phyloP scores from a whole-genome alignment of 2,888 invertebrate species.

The Dicranocentrus wangi region DNA sequence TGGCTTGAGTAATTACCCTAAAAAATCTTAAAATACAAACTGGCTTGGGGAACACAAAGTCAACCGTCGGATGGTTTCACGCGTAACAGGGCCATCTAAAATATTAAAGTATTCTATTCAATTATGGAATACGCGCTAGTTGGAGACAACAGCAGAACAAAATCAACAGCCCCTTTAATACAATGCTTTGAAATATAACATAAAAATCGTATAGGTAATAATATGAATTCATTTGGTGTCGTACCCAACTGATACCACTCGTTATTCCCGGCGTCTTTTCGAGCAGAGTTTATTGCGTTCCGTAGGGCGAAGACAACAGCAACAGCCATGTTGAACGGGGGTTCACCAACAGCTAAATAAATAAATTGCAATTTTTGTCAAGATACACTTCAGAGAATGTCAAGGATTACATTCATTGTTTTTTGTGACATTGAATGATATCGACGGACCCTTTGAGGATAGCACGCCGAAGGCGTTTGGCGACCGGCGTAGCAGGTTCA shows the following conservation, averaged over 20 bases:
- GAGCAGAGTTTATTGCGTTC: conserved; percentile 81
- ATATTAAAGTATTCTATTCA: no score
- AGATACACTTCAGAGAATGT: conserved; percentile 75
- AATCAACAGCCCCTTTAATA: no score
- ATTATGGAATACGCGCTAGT: not conserved
- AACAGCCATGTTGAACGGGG: not conserved
- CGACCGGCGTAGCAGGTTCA: conserved; percentile 81
- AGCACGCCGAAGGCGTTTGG: conserved; percentile 81
- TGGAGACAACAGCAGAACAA: not conserved
- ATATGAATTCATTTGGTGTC: conserved; percentile 67
- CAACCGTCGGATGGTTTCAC: conserved; percentile 59
- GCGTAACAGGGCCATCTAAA: conserved; percentile 68
- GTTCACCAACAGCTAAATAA: conserved; percentile 11
- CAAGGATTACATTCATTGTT: no score
- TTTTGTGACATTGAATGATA: not conserved
- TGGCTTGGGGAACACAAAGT: conserved; percentile 26
- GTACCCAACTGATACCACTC: conserved; percentile 80
- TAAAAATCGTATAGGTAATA: not conserved
- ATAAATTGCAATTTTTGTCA: not conserved
- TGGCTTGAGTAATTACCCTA: no score
- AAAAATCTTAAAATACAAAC: conserved; percentile 33
- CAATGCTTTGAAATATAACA: not conserved
- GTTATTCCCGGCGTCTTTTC: conserved; percentile 80
- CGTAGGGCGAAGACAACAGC: conserved; percentile 79
- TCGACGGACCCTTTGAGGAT: conserved; percentile 79